phyloP scores from a whole-genome alignment of 2,888 invertebrate genomes.

The Cylindroiulus punctatus region DNA sequence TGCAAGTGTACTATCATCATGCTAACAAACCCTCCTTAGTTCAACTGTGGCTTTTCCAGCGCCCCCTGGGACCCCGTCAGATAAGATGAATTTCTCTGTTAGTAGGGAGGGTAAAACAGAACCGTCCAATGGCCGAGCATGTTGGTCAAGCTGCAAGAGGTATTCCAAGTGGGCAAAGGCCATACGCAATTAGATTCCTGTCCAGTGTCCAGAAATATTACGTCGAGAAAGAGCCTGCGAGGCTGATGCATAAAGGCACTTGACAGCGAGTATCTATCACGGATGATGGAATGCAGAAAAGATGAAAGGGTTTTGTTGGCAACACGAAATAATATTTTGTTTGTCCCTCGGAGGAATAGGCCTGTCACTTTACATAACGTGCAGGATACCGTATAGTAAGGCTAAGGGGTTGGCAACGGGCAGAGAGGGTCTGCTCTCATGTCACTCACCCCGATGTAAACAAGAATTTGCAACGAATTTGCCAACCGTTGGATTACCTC shows the following conservation, averaged over 20 bases:
- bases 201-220: constrained; percentile 21
- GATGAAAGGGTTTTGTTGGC: constrained; percentile 18
- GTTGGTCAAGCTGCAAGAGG: neutral
- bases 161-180: constrained; percentile 15
- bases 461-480: neutral
- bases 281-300: constrained; percentile 17
- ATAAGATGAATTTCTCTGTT: constrained; percentile 22
- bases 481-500: constrained; percentile 20
- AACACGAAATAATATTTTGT: constrained; percentile 36
- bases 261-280: constrained; percentile 28
- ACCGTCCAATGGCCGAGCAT: neutral
- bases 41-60: constrained; percentile 11
- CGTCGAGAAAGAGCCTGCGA: neutral
- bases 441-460: constrained; percentile 17
- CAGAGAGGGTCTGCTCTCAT: neutral
- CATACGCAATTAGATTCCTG: constrained; percentile 24
- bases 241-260: constrained; percentile 33
- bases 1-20: constrained; percentile 39
- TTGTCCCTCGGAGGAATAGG: constrained; percentile 14
- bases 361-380: constrained; percentile 38
- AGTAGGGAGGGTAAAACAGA: neutral
- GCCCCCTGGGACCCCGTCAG: neutral
- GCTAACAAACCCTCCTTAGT: constrained; percentile 29
- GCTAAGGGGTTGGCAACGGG: neutral
- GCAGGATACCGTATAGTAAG: no score